A percentile compares a stretch with the other conserved stretches of the same genome.
Conservation (phyloP, 2,113 vertebrate species). For the Sphaerodactylus townsendi region DNA sequence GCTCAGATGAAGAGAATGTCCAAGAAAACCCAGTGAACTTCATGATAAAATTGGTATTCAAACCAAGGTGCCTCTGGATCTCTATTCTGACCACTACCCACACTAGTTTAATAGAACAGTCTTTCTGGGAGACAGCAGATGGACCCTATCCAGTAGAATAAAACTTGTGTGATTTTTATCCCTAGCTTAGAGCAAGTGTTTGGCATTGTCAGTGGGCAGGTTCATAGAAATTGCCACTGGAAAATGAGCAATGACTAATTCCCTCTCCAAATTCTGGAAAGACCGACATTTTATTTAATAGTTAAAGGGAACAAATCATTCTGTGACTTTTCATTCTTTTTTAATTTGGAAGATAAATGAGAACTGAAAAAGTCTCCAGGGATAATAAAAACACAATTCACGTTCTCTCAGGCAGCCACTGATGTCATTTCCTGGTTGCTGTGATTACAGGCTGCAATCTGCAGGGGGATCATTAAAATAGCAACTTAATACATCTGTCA, state of each 20-base stretch:
- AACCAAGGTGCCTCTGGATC: no score
- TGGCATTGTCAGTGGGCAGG: background rate
- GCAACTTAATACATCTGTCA: constrained; percentile 63
- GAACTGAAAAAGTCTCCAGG: constrained; percentile 59
- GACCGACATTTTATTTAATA: background rate
- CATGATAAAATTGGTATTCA: no score
- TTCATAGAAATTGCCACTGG: background rate
- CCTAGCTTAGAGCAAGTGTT: background rate
- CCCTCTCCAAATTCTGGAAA: background rate
- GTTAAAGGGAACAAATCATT: background rate
- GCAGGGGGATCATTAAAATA: constrained; percentile 62
- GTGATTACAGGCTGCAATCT: constrained; percentile 55
- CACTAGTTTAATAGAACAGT: no score
- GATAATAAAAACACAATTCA: constrained; percentile 64
- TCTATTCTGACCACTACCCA: no score
- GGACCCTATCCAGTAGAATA: background rate
- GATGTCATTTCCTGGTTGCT: constrained; percentile 70
- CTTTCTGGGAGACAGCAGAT: background rate
- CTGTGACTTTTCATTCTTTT: constrained; percentile 12
- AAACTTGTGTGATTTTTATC: background rate
- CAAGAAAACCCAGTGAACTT: no score
- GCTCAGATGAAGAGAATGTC: no score
- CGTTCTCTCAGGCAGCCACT: constrained; percentile 48
- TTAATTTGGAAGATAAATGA: constrained; percentile 38
- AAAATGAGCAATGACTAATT: background rate